Evolutionary conservation across 2,113 vertebrate genomes (phyloP).

Genomic region (Colinus virginianus): DNA sequence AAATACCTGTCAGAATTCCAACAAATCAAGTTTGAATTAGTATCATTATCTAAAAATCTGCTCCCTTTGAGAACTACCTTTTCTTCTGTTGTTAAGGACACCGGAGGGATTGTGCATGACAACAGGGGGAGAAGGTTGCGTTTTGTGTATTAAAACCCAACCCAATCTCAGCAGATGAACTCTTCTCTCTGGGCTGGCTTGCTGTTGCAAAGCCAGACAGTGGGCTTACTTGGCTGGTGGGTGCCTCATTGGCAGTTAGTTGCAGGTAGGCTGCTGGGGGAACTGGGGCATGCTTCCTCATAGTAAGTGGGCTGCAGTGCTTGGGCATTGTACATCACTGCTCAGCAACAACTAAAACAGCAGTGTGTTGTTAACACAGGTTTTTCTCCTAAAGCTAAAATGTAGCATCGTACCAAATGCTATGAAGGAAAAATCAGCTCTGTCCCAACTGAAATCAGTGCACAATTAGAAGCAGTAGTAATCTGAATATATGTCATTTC

Average conservation of each 20-base stretch:
- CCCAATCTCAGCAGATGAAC: background rate
- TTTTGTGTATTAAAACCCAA: background rate
- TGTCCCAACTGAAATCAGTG: too few species aligned
- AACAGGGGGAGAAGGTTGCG: background rate
- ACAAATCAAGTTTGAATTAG: background rate
- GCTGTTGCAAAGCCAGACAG: background rate
- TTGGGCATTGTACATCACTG: background rate
- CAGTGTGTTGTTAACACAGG: too few species aligned
- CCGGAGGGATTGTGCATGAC: background rate
- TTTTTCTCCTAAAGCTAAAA: too few species aligned
- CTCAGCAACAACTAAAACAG: too few species aligned
- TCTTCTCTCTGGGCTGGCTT: background rate
- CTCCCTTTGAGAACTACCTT: background rate
- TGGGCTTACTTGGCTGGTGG: background rate
- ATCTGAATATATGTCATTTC: background rate
- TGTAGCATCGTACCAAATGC: too few species aligned
- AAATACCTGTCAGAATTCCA: background rate
- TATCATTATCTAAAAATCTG: background rate
- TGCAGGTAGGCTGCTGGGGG: background rate
- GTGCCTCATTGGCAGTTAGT: background rate
- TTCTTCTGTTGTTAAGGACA: background rate
- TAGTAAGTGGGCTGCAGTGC: fast-evolving
- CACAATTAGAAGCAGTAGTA: background rate
- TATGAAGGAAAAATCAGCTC: too few species aligned
- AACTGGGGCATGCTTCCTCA: background rate